Evolutionary conservation across 2,888 invertebrate species (phyloP), one percentile per base, ranked within the genome.

Genomic region (Diarsia brunnea): DNA sequence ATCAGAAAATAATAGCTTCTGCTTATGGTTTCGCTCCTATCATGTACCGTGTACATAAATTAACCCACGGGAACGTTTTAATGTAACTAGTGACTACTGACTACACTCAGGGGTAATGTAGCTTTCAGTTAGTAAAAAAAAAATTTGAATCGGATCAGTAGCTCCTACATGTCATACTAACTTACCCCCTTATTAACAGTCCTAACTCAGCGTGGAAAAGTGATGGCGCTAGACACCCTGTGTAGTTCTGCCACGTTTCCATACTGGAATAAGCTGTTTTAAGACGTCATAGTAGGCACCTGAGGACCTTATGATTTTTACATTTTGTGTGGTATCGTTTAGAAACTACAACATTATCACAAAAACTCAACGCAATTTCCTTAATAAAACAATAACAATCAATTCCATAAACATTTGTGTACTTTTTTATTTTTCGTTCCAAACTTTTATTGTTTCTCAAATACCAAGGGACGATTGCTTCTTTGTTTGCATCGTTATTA

Each of bases 401-500:
- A 51, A 67, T 75, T 68, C 61, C 47, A 55, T 74, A 69, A 76
- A 66, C 45, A 81, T 73, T 73, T 73, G 43, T 66, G 55, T 61
- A 53, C n/a, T 69, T 76, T 80, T 61, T 75, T 85, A 11, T 31
- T 63, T 82, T 82, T 79, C 2, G 68, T n/a, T 81, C n/a, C 49
- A 60, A 78, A 79, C 68, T 87, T 81, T 75, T 80, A 79, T 76
- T 88, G 76, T 86, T 75, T 73, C n/a, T 73, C 71, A 65, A 81
- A 84, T 73, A 67, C 67, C 72, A 63, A 75, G 78, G 49, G 67
- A 78, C 67, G 69, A 79, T 78, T 73, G 72, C 45, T 78, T 84
- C 79, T 87, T 88, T 86, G 82, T 87, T 87, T 81, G 75, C 69
- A 84, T 84, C 87, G 82, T 77, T 75, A 84, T 83, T 84, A 86